Evolutionary conservation across 2,113 vertebrate species (phyloP), one percentile per base, ranked within the genome.

Genomic region (Xenus cinereus): DNA sequence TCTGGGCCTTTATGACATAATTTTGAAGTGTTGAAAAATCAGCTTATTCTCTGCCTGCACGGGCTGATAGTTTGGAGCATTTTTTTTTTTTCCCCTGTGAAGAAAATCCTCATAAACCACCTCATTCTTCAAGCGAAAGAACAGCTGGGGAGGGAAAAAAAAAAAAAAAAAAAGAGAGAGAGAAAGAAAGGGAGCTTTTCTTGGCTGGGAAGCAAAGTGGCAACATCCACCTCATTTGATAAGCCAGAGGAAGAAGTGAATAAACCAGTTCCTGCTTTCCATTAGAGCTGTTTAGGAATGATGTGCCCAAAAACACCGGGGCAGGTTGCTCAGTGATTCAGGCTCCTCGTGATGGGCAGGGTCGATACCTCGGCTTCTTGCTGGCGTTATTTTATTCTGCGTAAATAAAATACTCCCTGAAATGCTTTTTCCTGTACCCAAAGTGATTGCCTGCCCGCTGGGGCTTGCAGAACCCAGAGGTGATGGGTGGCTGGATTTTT

Each of bases 1-100:
- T 56, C 76, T 66, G 67, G 67, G 51, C 48, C 71, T 63, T 76
- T 79, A 63, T 76, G 90, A 75, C 87, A 89, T 79, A 79, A 46
- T 93, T 86, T 71, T 85, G 76, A 93, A 93, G 95, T 59, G 84
- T n/a, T 88, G 92, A 91, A 89, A 93, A 89, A 95, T 79, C 94
- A 93, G 54, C 76, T 68, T 57, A 32, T 93, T 76, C 64, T 73
- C 87, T 66, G 75, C 79, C 71, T 73, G 37, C 87, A 32, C 2
- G 8, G 79, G 39, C 75, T 54, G 67, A 83, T 43, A 54, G 76
- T 69, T 85, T 78, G 60, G 80, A 66, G 45, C 8, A 1, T 5
- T 73, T 13, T 33, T 54, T 33, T 54, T 66, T 64, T 60, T 26
- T 16, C 32, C 56, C 37, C 59, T 12, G 43, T 82, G 84, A 74